Percentiles rank a stretch among this genome's conserved stretches.
Conservation (phyloP, 1,140 invertebrate genomes). For the Notospermus geniculatus region DNA sequence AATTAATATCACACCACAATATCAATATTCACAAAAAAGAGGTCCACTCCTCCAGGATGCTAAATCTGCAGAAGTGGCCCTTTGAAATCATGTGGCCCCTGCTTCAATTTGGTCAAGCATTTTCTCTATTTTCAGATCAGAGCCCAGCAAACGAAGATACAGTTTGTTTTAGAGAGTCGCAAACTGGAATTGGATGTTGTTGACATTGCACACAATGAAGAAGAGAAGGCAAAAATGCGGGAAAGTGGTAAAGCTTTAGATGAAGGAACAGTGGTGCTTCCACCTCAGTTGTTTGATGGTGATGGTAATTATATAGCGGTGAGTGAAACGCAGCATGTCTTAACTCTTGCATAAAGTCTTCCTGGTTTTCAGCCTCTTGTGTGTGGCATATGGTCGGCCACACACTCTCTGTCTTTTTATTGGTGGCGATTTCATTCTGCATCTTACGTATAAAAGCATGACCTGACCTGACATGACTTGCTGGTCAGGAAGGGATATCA, state of each 20-base stretch:
- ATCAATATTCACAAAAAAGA: too few species aligned
- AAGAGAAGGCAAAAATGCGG: conserved; percentile 90
- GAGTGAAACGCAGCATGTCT: conserved; percentile 47
- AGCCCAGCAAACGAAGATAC: conserved; percentile 86
- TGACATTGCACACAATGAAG: conserved; percentile 90
- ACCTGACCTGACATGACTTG: too few species aligned
- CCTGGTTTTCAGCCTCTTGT: too few species aligned
- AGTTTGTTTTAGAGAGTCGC: conserved; percentile 88
- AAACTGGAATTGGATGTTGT: conserved; percentile 82
- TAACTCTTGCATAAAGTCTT: conserved; percentile 14
- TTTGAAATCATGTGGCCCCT: too few species aligned
- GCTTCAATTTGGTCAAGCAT: not conserved
- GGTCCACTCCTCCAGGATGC: too few species aligned
- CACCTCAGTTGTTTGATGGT: conserved; percentile 92
- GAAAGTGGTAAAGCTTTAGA: conserved; percentile 68
- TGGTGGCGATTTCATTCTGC: too few species aligned
- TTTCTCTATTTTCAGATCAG: conserved; percentile 71
- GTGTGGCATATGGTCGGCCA: too few species aligned
- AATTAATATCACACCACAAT: too few species aligned
- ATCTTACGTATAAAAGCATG: too few species aligned
- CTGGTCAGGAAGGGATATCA: too few species aligned
- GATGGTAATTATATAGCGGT: conserved; percentile 85
- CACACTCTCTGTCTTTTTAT: too few species aligned
- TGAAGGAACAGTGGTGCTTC: conserved; percentile 72
- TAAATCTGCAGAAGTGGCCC: too few species aligned